Conservation (phyloP, 2,113 vertebrate species). For the Chaetops frenatus region DNA sequence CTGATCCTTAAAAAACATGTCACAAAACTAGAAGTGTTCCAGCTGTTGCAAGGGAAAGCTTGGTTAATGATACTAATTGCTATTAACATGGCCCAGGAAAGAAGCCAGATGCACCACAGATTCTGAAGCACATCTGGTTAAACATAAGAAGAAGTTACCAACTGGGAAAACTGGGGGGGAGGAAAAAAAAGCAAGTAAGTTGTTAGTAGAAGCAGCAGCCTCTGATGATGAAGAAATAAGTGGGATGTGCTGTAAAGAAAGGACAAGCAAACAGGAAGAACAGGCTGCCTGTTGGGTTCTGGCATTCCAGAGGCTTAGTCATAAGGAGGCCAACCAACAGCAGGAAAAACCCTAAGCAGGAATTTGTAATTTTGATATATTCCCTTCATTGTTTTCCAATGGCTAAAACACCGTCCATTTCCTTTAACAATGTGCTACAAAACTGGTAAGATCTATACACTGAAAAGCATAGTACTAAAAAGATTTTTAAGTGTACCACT, state of each 20-base stretch:
- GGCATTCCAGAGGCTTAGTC: constrained; percentile 40
- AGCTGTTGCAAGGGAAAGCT: not conserved
- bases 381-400: not conserved
- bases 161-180: not conserved
- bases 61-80: not conserved
- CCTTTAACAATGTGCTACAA: not conserved
- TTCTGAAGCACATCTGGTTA: not conserved
- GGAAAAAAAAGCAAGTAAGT: fast-evolving
- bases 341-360: constrained; percentile 5
- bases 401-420: not conserved
- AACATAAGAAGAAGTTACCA: not conserved
- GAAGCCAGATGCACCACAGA: not conserved
- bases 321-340: not conserved
- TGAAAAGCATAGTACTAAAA: not conserved
- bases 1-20: not conserved
- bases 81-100: not conserved
- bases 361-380: not conserved
- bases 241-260: not conserved
- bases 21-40: not conserved
- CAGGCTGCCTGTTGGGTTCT: constrained; percentile 9
- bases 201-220: not conserved
- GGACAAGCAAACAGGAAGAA: constrained; percentile 15
- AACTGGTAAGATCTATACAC: not conserved
- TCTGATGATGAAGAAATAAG: not conserved
- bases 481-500: not conserved